Evolutionary conservation across 2,797 vertebrate genomes (phyloP), one percentile per base, ranked within the genome.

Genomic region (Jordanella pulchra): DNA sequence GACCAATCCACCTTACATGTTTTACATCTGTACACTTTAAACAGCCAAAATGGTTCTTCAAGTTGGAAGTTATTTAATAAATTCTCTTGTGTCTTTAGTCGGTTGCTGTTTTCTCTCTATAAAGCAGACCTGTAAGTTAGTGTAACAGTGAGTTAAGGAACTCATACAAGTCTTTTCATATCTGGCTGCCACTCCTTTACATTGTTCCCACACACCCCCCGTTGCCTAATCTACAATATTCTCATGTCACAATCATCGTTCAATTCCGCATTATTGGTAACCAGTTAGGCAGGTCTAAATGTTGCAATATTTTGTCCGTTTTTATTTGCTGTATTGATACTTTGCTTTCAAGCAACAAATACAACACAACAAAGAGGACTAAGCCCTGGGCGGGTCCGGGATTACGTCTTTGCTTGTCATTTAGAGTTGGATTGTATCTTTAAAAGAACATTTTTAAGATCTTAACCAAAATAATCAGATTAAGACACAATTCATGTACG

Each of bases 141-240:
- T 3, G 4, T 42, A 42, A 15, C 2, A 63, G 18, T 39, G 23
- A 63, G 7, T 39, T 30, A 23, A 12, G 18, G 15, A 65, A 18
- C 30, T 44, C 0, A n/a, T 9, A 2, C 5, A 65, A 32, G 28
- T 60, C 42, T 1, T 15, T 21, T 69, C 76, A 60, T 48, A 81
- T 70, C 80, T 30, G 69, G 70, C 69, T 79, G 18, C 79, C 79
- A 51, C 82, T 78, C 83, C 86, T 69, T 71, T 75, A 15, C 53
- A 4, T 65, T 68, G 72, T 66, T 66, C 67, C 3, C 67, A 63
- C 73, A 73, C 78, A 47, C 71, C 80, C 51, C 6, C 42, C 56
- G 56, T 77, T 85, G 72, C 79, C 47, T 35, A 77, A 82, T 77
- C 69, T 1, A 12, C 47, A 28, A 18, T 45, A 30, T 56, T 55